Conservation (phyloP, 2,113 vertebrate species). For the Sturnira hondurensis region DNA sequence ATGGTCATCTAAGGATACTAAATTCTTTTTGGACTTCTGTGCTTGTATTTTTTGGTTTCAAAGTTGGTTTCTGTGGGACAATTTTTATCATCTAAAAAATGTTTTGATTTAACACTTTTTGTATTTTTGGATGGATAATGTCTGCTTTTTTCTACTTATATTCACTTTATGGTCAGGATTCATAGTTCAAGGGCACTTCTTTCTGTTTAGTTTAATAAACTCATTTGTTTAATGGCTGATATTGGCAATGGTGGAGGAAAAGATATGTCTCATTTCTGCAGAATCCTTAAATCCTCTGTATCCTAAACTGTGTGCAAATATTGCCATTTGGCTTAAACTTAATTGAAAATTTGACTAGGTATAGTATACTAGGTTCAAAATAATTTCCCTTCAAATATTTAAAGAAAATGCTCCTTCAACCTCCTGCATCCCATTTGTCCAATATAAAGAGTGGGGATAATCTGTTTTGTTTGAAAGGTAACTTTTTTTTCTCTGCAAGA, state of each 20-base stretch:
- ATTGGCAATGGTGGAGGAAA: not conserved
- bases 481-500: not conserved
- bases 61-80: not conserved
- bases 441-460: not conserved
- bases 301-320: not conserved
- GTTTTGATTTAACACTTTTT: not conserved
- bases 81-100: not conserved
- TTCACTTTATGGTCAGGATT: not conserved
- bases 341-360: not conserved
- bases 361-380: not conserved
- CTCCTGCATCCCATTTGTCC: not conserved
- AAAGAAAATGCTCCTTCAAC: not conserved
- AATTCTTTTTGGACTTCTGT: not conserved
- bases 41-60: not conserved
- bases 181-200: not conserved
- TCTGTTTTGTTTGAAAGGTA: not conserved
- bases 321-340: not conserved
- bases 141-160: not conserved
- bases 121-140: not conserved
- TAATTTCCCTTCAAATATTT: not conserved
- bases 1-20: not conserved
- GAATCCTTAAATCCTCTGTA: not conserved
- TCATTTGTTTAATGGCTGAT: not conserved
- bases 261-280: not conserved
- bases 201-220: not conserved